These are phyloP conservation scores for Anas platyrhynchos DNA, from an alignment of 2,113 vertebrate genomes.

Conservation along the genomic window DNA sequence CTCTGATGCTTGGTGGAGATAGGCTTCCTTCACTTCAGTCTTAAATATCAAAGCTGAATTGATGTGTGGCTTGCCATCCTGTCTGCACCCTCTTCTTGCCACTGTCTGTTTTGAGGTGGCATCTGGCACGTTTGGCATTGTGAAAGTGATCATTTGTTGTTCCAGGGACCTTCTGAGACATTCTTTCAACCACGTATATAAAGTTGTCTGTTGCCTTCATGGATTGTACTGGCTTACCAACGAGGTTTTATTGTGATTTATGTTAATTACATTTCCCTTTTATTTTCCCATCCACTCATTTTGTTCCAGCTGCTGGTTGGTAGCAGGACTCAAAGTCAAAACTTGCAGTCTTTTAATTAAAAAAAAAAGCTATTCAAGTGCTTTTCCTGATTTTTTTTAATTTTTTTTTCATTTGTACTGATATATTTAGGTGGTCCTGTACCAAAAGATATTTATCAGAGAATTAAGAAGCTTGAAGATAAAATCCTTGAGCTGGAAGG, in stretches of 20 bases:
- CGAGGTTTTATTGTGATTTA: not conserved
- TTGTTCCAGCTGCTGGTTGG: not conserved
- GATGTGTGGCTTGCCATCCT: not conserved
- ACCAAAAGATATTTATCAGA: conserved; percentile 92
- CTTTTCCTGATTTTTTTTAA: not conserved
- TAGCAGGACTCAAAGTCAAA: not conserved
- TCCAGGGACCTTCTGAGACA: not conserved
- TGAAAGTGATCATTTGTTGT: not conserved
- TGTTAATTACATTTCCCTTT: not conserved
- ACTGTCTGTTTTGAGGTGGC: not conserved
- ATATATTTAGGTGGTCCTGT: conserved; percentile 86
- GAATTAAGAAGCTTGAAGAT: conserved; percentile 96
- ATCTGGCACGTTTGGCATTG: not conserved
- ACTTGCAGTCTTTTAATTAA: not conserved
- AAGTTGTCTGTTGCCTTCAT: not conserved
- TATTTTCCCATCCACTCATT: not conserved
- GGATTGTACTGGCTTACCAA: not conserved
- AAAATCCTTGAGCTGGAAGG: conserved; percentile 97
- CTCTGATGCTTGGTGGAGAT: not conserved
- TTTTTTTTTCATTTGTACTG: not conserved
- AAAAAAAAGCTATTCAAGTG: not conserved
- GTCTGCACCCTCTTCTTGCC: not conserved
- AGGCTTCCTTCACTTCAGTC: not conserved
- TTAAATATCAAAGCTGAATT: not conserved
- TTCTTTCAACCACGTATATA: not conserved